These are phyloP conservation scores for Grus americana DNA, from an alignment of 2,113 vertebrate species.

Conservation along the genomic window DNA sequence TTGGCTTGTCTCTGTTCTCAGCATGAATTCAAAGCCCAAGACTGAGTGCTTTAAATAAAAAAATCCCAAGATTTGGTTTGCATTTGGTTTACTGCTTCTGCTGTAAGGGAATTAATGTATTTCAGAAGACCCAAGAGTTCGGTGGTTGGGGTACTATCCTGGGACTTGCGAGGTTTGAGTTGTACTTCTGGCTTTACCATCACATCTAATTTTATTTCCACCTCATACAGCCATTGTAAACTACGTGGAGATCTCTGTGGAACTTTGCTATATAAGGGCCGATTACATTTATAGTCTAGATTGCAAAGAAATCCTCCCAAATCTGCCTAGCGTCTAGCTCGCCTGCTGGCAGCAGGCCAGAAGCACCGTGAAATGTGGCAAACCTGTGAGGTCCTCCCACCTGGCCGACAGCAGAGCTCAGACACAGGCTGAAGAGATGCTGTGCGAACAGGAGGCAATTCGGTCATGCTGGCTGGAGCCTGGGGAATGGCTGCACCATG, in stretches of 20 bases:
- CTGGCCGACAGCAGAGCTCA: accelerated
- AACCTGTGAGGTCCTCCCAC: neutral
- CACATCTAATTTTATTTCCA: neutral
- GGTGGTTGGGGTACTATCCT: neutral
- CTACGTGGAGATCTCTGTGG: accelerated
- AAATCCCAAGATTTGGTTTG: neutral
- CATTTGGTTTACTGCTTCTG: neutral
- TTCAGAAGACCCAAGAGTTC: neutral
- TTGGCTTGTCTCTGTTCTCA: neutral
- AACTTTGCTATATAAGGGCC: neutral
- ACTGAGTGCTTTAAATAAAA: neutral
- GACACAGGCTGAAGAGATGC: neutral
- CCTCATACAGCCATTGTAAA: neutral
- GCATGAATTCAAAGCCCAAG: neutral
- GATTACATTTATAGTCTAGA: neutral
- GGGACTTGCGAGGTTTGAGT: neutral
- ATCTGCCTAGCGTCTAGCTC: neutral
- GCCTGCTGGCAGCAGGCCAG: neutral
- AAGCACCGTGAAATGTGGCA: neutral
- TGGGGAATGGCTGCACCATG: accelerated
- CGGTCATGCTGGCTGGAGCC: accelerated
- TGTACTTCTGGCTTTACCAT: neutral
- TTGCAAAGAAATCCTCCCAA: neutral
- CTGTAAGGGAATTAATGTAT: neutral
- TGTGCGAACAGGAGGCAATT: neutral